Evolutionary conservation across 2,888 invertebrate genomes (phyloP), one percentile per base, ranked within the genome.

Genomic region (Cynaeus angustus): DNA sequence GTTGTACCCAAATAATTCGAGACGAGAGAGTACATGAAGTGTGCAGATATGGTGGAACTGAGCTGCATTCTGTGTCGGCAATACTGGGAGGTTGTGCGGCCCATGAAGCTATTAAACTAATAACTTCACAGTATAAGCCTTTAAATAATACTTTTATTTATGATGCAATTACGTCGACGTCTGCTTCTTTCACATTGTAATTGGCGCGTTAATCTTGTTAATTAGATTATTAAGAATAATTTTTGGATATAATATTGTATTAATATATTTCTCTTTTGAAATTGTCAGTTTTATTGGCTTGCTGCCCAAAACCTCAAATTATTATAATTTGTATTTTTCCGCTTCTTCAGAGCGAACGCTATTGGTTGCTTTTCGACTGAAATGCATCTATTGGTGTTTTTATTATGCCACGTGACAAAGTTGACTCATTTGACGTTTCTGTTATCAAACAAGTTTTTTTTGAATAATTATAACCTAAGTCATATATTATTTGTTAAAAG

Each of bases 11-110:
- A 37, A 77, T 81, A 8, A 81, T 88, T 12, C 94, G 95, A 82
- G 98, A 98, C 85, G 98, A 98, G 84, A 93, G 94, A 80, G 91
- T 98, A 28, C 97, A 98, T 85, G 98, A 98, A 87, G 92, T 98
- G 86, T 96, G 96, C 82, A 90, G 98, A 30, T 98, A 96, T 85
- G 99, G 98, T 8, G 98, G 96, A 7, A 91, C 95, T 7, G 98
- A 99, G 85, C 87, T 99, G 69, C 99, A 99, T 85, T 94, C 96
- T 28, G 91, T 99, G 8, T 96, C 98, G 8, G 94, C 99, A 4
- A 95, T 85, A 80, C 70, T 83, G 85, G 95, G 94, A 72, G 99
- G 98, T 2, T 94, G 96, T 83, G 94, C 94, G 21, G 98, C 98
- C 5, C 99, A 99, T 82, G 99, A 99, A 88, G 92, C 92, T 3